phyloP scores from a whole-genome alignment of 2,888 invertebrate species.

The Thereva nobilitata region DNA sequence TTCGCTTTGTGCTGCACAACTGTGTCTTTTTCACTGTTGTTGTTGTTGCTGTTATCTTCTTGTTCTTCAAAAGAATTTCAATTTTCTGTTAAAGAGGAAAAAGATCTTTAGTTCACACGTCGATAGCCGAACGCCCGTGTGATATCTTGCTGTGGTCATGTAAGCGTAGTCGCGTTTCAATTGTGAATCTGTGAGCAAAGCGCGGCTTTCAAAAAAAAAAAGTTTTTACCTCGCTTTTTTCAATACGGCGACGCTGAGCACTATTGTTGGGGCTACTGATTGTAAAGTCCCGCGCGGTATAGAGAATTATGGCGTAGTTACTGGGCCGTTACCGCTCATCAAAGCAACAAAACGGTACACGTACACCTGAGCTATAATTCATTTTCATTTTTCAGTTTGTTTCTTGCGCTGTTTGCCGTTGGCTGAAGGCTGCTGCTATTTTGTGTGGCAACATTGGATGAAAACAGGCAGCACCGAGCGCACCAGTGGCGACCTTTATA shows the following conservation, averaged over 20 bases:
- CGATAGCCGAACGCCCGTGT: not conserved
- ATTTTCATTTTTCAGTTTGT: constrained; percentile 25
- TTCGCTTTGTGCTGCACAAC: not conserved
- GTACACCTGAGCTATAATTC: constrained; percentile 36
- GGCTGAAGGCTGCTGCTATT: not conserved
- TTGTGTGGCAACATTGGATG: not conserved
- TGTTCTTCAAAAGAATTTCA: constrained; percentile 15
- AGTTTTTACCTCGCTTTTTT: not conserved
- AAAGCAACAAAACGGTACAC: constrained; percentile 35
- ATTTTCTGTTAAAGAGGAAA: constrained; percentile 30
- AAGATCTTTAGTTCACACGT: constrained; percentile 6
- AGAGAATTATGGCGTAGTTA: constrained; percentile 11
- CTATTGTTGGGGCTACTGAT: constrained; percentile 6
- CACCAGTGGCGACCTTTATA: constrained; percentile 22
- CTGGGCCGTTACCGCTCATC: constrained; percentile 31
- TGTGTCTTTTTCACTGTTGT: not conserved
- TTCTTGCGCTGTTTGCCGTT: constrained; percentile 19
- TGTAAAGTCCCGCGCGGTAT: constrained; percentile 7
- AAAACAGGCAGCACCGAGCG: constrained; percentile 23
- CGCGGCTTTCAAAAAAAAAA: no score
- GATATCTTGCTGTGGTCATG: not conserved
- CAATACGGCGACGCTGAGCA: constrained; percentile 2
- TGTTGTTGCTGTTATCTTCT: not conserved
- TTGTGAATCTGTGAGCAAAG: no score
- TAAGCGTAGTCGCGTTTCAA: no score